Evolutionary conservation across 2,113 vertebrate species (phyloP), one percentile per base, ranked within the genome.

Genomic region (Macquaria ambigua): DNA sequence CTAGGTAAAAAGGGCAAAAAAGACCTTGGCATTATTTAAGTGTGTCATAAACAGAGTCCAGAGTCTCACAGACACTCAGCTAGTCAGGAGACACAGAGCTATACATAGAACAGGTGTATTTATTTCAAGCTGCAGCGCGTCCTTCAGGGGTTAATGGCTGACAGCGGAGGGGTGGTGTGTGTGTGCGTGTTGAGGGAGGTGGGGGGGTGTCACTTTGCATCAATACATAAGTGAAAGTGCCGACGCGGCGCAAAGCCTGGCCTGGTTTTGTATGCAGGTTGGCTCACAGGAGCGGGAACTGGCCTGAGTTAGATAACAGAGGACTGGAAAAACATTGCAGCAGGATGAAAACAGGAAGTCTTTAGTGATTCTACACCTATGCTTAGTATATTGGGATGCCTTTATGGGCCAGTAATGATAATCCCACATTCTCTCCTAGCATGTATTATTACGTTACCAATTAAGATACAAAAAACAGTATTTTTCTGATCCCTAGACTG

Each of bases 211-310:
- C 91, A 87, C 56, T 84, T 85, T 79, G 83, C 88, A 93, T 94
- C 84, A 87, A 77, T 83, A 82, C 90, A 89, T 72, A 87, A 82
- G 83, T 66, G 85, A 93, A 90, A 94, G 82, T 88, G 93, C 84
- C 0, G 50, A 93, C 41, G 28, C 43, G 1, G 87, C 90, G 92
- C 84, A 86, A 87, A 87, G 83, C 82, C 86, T 3, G 20, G 83
- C 63, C 91, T 82, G 77, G 79, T 85, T 93, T 82, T 89, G 87
- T 80, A 86, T 90, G 84, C 86, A 84, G 88, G 90, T 83, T 82
- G 81, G 83, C 70, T 88, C 81, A 77, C 85, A 85, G 78, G 77
- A 87, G 74, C 61, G 12, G 69, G 79, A 87, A 82, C 28, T 70
- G 81, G 71, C 63, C 67, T 12, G 68, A 85, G 76, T 77, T 62